A percentile compares a stretch with the other conserved stretches of the same genome.
Conservation (phyloP, 2,888 invertebrate species). For the Drosophila limbata region DNA sequence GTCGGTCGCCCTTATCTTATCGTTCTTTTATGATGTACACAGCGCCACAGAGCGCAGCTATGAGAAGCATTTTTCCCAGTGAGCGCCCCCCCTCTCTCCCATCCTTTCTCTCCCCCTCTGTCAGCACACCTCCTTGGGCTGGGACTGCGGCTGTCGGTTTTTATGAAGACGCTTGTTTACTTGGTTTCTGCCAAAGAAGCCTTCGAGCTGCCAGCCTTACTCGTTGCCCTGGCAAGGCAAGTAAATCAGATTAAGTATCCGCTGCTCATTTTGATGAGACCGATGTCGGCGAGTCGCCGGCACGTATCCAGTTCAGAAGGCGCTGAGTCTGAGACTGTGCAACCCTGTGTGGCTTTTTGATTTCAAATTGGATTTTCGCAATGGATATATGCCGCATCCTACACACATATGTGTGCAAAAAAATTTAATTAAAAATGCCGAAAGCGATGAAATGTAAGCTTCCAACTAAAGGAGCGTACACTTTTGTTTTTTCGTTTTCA, state of each 20-base stretch:
- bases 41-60: slow-evolving; percentile 64
- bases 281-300: slow-evolving; percentile 17
- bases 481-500: background rate
- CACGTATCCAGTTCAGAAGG: slow-evolving; percentile 37
- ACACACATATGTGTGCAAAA: slow-evolving; percentile 23
- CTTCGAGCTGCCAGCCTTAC: slow-evolving; percentile 34
- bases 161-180: slow-evolving; percentile 80
- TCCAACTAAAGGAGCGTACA: slow-evolving; percentile 9
- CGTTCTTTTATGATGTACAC: slow-evolving; percentile 79
- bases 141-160: slow-evolving; percentile 51
- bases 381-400: slow-evolving; percentile 46
- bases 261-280: slow-evolving; percentile 79
- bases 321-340: slow-evolving; percentile 1
- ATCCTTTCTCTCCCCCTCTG: background rate
- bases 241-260: slow-evolving; percentile 82
- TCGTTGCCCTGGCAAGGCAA: slow-evolving; percentile 48
- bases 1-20: slow-evolving; percentile 71
- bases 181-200: slow-evolving; percentile 58
- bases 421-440: slow-evolving; percentile 56
- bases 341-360: slow-evolving; percentile 64
- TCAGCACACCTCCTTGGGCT: slow-evolving; percentile 21
- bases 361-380: slow-evolving; percentile 69
- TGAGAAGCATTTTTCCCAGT: slow-evolving; percentile 57
- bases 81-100: slow-evolving; percentile 13
- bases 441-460: slow-evolving; percentile 38